Evolutionary conservation across 53 echinoderm and acorn worm genomes (phyloP).

Genomic region (Echinometra lucunter): DNA sequence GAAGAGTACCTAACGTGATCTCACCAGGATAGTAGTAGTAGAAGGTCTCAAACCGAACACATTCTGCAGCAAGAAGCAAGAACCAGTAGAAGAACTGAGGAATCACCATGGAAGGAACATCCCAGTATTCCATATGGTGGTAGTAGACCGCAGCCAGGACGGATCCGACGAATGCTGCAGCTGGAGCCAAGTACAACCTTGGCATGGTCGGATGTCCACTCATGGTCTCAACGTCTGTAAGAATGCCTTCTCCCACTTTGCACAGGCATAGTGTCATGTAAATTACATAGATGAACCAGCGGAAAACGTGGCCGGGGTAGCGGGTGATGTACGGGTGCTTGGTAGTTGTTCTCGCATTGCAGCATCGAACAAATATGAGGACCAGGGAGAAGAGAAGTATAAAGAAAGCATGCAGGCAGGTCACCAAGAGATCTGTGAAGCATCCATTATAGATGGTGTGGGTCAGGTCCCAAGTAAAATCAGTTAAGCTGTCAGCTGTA

Average conservation of each 20-base stretch:
- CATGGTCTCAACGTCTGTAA: constrained; percentile 71
- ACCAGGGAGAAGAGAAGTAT: constrained; percentile 76
- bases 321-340: constrained; percentile 74
- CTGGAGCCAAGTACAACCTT: constrained; percentile 78
- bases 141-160: constrained; percentile 76
- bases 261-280: constrained; percentile 65
- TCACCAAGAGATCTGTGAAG: constrained; percentile 80
- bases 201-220: constrained; percentile 73
- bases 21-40: constrained; percentile 31
- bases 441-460: constrained; percentile 89
- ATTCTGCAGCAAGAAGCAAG: constrained; percentile 59
- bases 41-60: constrained; percentile 58
- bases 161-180: constrained; percentile 72
- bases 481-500: not conserved
- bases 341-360: constrained; percentile 64
- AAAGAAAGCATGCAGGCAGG: constrained; percentile 80
- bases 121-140: constrained; percentile 92
- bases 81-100: constrained; percentile 80
- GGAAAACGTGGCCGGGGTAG: constrained; percentile 79
- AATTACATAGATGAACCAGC: constrained; percentile 72
- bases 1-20: constrained; percentile 35
- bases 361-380: constrained; percentile 76
- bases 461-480: constrained; percentile 74
- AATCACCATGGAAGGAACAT: constrained; percentile 72
- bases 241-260: constrained; percentile 77